Conservation (phyloP, 2,888 invertebrate genomes). For the Carcina quercana region DNA sequence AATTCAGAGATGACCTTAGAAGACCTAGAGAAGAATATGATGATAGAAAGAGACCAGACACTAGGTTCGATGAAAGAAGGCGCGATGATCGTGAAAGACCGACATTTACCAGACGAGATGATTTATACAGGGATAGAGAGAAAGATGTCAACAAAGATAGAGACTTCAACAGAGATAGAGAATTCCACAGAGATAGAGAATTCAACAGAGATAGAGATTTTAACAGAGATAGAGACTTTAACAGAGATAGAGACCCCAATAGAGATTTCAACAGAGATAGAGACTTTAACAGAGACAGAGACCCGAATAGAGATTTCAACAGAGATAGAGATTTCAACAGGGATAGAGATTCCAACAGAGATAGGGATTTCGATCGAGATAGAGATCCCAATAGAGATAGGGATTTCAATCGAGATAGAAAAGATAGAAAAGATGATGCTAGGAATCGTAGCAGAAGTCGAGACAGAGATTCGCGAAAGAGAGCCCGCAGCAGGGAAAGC, state of each 20-base stretch:
- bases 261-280: slow-evolving; percentile 19
- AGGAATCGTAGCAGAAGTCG: slow-evolving; percentile 38
- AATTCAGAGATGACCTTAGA: slow-evolving; percentile 11
- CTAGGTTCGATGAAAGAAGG: slow-evolving; percentile 30
- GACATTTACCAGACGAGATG: slow-evolving; percentile 23
- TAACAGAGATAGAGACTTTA: slow-evolving; percentile 26
- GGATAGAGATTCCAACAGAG: slow-evolving; percentile 28
- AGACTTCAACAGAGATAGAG: slow-evolving; percentile 20
- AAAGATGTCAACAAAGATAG: slow-evolving; percentile 21
- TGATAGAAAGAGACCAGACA: slow-evolving; percentile 25
- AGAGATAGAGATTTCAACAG: not conserved
- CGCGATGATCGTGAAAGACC: slow-evolving; percentile 38
- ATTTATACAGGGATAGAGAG: slow-evolving; percentile 25
- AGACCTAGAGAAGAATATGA: slow-evolving; percentile 22
- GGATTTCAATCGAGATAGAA: slow-evolving; percentile 24
- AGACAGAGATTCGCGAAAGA: slow-evolving; percentile 50
- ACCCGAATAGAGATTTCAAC: not conserved
- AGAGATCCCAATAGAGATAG: slow-evolving; percentile 16
- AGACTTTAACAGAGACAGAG: slow-evolving; percentile 23
- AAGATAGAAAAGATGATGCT: slow-evolving; percentile 20
- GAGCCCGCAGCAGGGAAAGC: slow-evolving; percentile 45
- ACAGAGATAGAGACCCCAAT: slow-evolving; percentile 19
- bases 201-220: slow-evolving; percentile 23
- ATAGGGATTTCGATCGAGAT: slow-evolving; percentile 25
- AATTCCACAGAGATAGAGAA: not conserved